Evolutionary conservation across 1,140 invertebrate genomes (phyloP), one percentile per base, ranked within the genome.

Genomic region (Carcinoscorpius rotundicauda): DNA sequence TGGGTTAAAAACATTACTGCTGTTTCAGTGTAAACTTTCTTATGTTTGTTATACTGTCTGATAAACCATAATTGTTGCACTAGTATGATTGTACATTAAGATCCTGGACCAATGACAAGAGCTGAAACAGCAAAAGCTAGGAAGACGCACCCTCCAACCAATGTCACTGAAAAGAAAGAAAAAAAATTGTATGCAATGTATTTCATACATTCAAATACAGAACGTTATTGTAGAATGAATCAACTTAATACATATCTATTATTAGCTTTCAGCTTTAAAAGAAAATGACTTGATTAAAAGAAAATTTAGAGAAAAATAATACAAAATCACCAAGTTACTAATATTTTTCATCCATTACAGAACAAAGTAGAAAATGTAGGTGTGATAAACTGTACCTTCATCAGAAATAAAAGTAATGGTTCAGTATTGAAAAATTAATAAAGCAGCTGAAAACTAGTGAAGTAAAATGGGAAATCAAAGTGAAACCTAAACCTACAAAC

Each of bases 81-180:
- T 29, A 29, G 29, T 29, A 29, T 29, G 29, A 29, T 29, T 29
- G 29, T 29, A 29, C 53, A 55, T 55, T n/a, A 55, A 6, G 53
- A 55, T 55, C 53, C 53, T 52, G 77, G 76, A 50, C 74, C 73
- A n/a, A 80, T 72, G 73, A 95, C 84, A 58, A 97, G 79, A n/a
- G 93, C 89, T 63, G 89, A 91, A 52, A 93, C 73, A 0, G 93
- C 93, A 80, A 97, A 97, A 59, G 94, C 75, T 11, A 97, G 77
- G 78, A 98, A 98, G 61, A 97, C 91, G 49, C 97, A 73, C 69
- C 92, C 94, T 68, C 94, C 94, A 74, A 93, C 87, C 64, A 96
- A 83, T 49, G 92, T 96, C 49, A 96, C 93, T 91, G 80, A 71
- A 86, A 86, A 77, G 73, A 75, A 55, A 55, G n/a, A 8, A 55